Conservation (phyloP, 1,140 invertebrate genomes). For the Drosophila albomicans region DNA sequence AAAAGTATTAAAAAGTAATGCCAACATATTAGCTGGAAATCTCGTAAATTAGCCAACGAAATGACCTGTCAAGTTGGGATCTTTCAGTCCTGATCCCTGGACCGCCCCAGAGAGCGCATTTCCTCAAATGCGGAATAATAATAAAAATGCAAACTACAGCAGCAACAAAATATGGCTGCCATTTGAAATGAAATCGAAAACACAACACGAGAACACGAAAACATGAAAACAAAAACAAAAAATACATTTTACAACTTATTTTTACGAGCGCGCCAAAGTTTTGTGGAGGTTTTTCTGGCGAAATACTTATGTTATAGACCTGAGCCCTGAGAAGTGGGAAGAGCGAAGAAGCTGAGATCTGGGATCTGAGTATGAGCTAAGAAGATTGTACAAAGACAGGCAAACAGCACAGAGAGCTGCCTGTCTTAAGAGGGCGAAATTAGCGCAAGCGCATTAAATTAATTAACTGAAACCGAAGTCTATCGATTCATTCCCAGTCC, state of each 20-base stretch:
- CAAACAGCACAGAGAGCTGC: slow-evolving; percentile 44
- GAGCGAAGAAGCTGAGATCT: background rate
- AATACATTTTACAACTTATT: slow-evolving; percentile 81
- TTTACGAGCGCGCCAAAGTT: slow-evolving; percentile 74
- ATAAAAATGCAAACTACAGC: slow-evolving; percentile 63
- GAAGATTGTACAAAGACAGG: slow-evolving; percentile 19
- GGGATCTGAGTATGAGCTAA: slow-evolving; percentile 5
- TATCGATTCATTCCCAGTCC: slow-evolving; percentile 55
- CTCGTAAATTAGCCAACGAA: slow-evolving; percentile 70
- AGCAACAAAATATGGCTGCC: slow-evolving; percentile 58
- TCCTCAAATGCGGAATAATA: slow-evolving; percentile 59
- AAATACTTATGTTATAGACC: slow-evolving; percentile 17
- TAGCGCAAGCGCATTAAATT: slow-evolving; percentile 75
- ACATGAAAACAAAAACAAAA: slow-evolving; percentile 50
- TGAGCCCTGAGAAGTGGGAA: too few relatives aligned
- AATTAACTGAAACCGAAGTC: slow-evolving; percentile 76
- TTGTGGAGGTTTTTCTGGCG: slow-evolving; percentile 54
- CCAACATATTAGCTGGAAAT: slow-evolving; percentile 81
- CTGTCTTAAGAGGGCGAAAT: slow-evolving; percentile 67
- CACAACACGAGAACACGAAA: slow-evolving; percentile 51
- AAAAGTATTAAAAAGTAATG: slow-evolving; percentile 70
- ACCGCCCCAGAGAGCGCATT: slow-evolving; percentile 40
- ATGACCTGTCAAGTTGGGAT: slow-evolving; percentile 68
- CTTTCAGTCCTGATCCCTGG: slow-evolving; percentile 10
- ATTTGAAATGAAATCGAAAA: slow-evolving; percentile 82